phyloP scores from a whole-genome alignment of 2,888 invertebrate genomes.

The Odontothrips loti region DNA sequence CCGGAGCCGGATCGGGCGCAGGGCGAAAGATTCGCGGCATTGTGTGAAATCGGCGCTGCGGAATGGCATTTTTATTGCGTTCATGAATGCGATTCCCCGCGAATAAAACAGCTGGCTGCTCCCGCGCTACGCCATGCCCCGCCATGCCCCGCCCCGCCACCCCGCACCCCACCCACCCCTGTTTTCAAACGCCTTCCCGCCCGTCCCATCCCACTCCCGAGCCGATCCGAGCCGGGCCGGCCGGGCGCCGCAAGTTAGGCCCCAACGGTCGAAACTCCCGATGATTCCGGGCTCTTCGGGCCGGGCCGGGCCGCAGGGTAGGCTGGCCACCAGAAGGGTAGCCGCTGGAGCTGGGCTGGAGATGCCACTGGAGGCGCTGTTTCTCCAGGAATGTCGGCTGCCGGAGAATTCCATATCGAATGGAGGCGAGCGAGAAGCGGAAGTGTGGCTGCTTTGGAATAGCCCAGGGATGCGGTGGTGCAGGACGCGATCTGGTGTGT shows the following conservation, averaged over 20 bases:
- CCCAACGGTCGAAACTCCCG: not conserved
- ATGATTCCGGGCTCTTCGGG: not conserved
- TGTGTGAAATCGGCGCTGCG: slow-evolving; percentile 14
- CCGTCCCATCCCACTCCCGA: not conserved
- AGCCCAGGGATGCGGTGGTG: too few relatives aligned
- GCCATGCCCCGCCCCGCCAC: not conserved
- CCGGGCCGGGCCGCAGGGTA: not conserved
- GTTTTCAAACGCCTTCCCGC: not conserved
- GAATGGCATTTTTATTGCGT: slow-evolving; percentile 26
- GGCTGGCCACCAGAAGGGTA: too few relatives aligned
- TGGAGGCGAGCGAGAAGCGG: not conserved
- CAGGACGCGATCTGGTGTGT: too few relatives aligned
- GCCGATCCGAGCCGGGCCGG: not conserved
- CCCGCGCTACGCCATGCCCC: not conserved
- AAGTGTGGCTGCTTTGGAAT: not conserved
- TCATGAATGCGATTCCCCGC: slow-evolving; percentile 21
- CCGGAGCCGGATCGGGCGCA: not conserved
- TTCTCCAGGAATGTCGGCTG: not conserved
- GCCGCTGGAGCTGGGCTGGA: too few relatives aligned
- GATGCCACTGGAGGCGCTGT: not conserved
- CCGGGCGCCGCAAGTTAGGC: not conserved
- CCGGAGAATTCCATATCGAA: slow-evolving; percentile 1
- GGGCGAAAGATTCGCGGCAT: slow-evolving; percentile 5
- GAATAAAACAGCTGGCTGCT: slow-evolving; percentile 24
- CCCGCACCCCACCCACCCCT: too few relatives aligned